phyloP scores from a whole-genome alignment of 2,797 vertebrate genomes.

The Coendou prehensilis region DNA sequence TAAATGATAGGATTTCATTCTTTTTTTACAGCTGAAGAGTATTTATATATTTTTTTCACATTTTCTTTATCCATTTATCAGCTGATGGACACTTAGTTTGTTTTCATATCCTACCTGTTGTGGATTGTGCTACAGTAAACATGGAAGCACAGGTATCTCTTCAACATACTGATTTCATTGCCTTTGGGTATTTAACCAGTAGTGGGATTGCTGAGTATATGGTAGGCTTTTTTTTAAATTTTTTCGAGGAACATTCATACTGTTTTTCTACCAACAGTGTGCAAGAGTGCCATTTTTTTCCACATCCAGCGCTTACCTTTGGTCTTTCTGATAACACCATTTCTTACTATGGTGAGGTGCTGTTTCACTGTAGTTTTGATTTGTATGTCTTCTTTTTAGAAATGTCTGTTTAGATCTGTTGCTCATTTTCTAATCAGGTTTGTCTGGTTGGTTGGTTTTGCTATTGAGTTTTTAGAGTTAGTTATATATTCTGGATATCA shows the following conservation, averaged over 20 bases:
- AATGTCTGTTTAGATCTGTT: not conserved
- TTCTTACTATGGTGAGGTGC: not conserved
- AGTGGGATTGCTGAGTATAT: not conserved
- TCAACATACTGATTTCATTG: not conserved
- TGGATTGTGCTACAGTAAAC: not conserved
- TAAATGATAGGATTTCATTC: not conserved
- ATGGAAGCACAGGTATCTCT: not conserved
- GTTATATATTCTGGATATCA: not conserved
- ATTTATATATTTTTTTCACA: not conserved
- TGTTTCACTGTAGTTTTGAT: not conserved
- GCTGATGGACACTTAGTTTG: not conserved
- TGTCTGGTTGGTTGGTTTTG: not conserved
- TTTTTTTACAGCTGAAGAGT: not conserved
- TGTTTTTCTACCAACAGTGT: not conserved
- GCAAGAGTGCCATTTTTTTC: not conserved
- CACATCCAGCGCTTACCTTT: not conserved
- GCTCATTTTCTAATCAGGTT: not conserved
- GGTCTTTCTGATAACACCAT: not conserved
- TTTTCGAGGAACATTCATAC: not conserved
- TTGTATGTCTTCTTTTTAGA: not conserved
- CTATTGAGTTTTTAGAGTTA: not conserved
- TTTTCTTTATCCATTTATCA: not conserved
- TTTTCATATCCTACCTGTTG: not conserved
- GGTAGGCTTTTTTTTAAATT: not conserved
- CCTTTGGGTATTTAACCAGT: not conserved